Base-by-base conservation (phyloP, 2,113 vertebrate species). In the Blennius ocellaris region DNA sequence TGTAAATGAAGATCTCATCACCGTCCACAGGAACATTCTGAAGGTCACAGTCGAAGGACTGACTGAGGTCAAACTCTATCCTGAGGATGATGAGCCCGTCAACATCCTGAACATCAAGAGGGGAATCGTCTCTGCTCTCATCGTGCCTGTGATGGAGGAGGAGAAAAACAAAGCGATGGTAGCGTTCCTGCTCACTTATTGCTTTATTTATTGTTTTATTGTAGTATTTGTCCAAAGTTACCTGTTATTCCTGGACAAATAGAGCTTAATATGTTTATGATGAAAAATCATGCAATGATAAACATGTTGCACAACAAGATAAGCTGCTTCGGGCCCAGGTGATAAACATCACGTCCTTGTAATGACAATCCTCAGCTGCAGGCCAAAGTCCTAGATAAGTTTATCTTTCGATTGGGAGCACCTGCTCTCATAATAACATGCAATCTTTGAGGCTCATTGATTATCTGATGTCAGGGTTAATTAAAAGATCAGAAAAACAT, bases 31-130 rank as follows among this genome's bases (percentile, higher is more conserved):
- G 79, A 90, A 94, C 47, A 72, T 93, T 3, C 87, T 98, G 73
- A 95, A 93, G 88, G 88, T 97, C 83, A 88, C 71, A 45, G 59
- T 94, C 51, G 85, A 92, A 10, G 80, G 92, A 78, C 89, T 86
- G 70, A 87, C 85, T 40, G 50, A 81, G 5, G 92, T 96, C 37
- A 74, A 84, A 16, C 93, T 98, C 6, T 97, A 92, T 82, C 94
- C 96, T 1, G 92, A 95, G 69, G 84, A 92, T 0, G 91, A 93
- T 6, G 97, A 98, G 51, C 82, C 95, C 0, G 54, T 78, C 39
- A 93, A 95, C 78, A 94, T 97, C 69, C 86, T 98, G 53, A 98
- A 98, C 91, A 90, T 98, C 90, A 98, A 98, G 89, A 95, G 96
- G 60, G 97, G 97, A 65, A 96, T 98, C 39, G 74, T 98, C 50